These are phyloP conservation scores for Scopus umbretta DNA, from an alignment of 2,113 vertebrate species.

Conservation along the genomic window DNA sequence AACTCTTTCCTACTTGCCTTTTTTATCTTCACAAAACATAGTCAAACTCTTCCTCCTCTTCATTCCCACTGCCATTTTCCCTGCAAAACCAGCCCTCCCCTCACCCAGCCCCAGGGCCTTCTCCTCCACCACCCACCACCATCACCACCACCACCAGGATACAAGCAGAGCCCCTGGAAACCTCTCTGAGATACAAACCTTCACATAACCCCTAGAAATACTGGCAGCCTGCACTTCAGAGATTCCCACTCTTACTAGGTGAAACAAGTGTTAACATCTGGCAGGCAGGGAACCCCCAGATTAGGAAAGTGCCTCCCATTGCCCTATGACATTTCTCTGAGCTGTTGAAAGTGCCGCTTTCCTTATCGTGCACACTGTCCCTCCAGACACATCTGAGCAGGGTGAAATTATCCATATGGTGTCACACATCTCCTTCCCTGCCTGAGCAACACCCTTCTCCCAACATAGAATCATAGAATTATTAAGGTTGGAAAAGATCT, in stretches of 20 bases:
- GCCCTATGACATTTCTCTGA: not conserved
- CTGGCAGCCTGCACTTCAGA: not conserved
- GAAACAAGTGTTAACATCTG: not conserved
- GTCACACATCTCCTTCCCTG: accelerated
- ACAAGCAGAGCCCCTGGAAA: not conserved
- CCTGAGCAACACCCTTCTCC: not conserved
- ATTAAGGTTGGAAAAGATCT: too few relatives aligned
- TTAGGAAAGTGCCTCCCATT: not conserved
- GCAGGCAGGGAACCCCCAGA: not conserved
- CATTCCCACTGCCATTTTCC: not conserved
- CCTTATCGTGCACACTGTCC: not conserved
- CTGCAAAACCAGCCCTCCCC: not conserved
- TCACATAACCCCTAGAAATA: not conserved
- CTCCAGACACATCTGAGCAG: not conserved
- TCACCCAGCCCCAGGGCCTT: not conserved
- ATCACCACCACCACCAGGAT: not conserved
- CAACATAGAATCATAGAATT: too few relatives aligned
- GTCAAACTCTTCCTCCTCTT: not conserved
- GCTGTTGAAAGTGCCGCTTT: not conserved
- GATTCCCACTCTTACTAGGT: not conserved
- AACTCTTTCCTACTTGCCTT: not conserved
- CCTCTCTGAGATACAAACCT: not conserved
- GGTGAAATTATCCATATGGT: not conserved
- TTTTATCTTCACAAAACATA: not conserved
- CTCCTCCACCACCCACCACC: not conserved